phyloP scores from a whole-genome alignment of 2,888 invertebrate species.

The Drosophila fulvimacula region DNA sequence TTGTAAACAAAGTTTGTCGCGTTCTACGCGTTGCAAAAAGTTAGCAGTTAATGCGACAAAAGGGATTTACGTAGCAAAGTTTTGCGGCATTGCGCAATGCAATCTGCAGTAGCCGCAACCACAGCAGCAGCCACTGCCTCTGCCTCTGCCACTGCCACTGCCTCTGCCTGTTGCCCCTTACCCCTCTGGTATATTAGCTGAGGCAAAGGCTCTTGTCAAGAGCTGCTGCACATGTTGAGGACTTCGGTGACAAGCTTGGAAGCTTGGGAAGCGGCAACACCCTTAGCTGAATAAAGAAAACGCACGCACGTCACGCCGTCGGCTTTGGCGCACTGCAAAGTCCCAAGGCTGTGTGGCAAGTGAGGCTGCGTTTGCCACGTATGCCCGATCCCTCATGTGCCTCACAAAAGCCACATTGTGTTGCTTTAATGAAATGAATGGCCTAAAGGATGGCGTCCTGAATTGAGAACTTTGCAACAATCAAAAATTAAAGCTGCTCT shows the following conservation, averaged over 20 bases:
- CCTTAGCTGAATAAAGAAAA: constrained; percentile 73
- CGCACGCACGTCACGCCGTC: constrained; percentile 74
- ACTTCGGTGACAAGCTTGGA: constrained; percentile 37
- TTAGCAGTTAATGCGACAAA: constrained; percentile 79
- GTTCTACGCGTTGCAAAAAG: constrained; percentile 63
- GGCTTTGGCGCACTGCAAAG: constrained; percentile 71
- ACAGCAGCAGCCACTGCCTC: constrained; percentile 9
- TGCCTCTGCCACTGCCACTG: background rate
- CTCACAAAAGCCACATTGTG: constrained; percentile 71
- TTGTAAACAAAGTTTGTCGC: constrained; percentile 79
- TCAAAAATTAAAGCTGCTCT: constrained; percentile 64
- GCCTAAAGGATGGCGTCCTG: constrained; percentile 56
- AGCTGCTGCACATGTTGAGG: constrained; percentile 17
- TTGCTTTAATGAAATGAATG: constrained; percentile 76
- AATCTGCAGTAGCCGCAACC: constrained; percentile 37
- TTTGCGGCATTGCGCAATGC: constrained; percentile 72
- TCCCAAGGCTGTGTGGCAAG: constrained; percentile 60
- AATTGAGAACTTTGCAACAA: constrained; percentile 42
- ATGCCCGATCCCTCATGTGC: constrained; percentile 42
- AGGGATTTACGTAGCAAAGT: constrained; percentile 76
- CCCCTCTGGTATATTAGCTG: constrained; percentile 5
- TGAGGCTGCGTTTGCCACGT: constrained; percentile 19
- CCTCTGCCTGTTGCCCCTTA: constrained; percentile 2
- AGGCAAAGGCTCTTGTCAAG: constrained; percentile 39
- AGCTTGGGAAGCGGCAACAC: constrained; percentile 27